Conservation (phyloP, 2,113 vertebrate genomes). For the Toxotes chatareus region DNA sequence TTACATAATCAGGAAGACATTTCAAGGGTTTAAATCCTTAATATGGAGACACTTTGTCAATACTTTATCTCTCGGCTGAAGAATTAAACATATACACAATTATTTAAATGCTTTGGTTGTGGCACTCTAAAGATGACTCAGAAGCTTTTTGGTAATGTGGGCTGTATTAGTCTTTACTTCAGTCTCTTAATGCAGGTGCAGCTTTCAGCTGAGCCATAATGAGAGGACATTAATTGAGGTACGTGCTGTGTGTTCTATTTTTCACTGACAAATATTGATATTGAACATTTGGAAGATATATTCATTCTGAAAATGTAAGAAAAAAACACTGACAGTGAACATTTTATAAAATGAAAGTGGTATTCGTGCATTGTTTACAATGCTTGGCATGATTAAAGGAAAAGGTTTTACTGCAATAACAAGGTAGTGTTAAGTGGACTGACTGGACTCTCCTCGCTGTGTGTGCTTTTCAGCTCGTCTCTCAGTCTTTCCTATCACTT, state of each 20-base stretch:
- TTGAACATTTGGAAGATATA: neutral
- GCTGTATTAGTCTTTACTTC: neutral
- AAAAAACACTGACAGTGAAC: neutral
- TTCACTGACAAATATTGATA: neutral
- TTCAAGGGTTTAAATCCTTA: neutral
- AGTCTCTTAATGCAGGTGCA: neutral
- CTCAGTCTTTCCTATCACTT: slow-evolving; percentile 2
- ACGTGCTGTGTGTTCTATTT: neutral
- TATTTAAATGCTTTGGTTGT: neutral
- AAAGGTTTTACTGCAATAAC: neutral
- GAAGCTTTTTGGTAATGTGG: neutral
- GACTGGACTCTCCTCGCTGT: neutral
- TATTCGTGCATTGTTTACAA: neutral
- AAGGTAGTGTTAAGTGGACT: neutral
- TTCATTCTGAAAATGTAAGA: too few relatives aligned
- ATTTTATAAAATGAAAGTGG: neutral
- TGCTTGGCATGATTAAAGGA: neutral
- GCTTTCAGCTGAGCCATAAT: neutral
- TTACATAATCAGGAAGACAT: neutral
- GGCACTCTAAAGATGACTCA: neutral
- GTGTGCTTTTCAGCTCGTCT: neutral
- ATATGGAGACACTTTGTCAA: neutral
- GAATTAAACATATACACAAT: neutral
- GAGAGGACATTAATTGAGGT: neutral
- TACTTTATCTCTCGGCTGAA: neutral